Base-by-base conservation (phyloP, 1,140 invertebrate genomes). In the Zaprionus lachaisei region DNA sequence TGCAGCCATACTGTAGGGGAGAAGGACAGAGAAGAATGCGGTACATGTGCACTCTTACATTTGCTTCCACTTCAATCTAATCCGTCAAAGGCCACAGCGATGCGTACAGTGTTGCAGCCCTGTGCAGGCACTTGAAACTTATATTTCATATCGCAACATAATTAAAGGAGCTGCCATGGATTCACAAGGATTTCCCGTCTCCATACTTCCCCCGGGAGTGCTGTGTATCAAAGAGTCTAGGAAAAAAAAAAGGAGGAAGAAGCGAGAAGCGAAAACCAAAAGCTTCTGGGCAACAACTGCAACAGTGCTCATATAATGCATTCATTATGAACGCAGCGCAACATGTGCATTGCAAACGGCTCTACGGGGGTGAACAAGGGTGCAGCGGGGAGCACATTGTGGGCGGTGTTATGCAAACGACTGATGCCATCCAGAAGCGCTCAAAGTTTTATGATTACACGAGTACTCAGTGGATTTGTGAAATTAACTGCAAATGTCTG, bases 401-500 rank as follows among this genome's bases (percentile, higher is more conserved):
- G 60, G 20, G 11, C 31, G 41, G 66, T 49, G 20, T 28, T 72
- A 60, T 72, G 73, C 73, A 76, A 72, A 66, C 66, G 57, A 67
- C 55, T 72, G 69, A 60, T 49, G 56, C 37, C 24, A 44, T 38
- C 63, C 70, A 28, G 57, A 67, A 57, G 63, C 37, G 38, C 31
- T 62, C 63, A 77, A 77, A 77, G 56, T 77, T 77, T 77, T 77
- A 77, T 77, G 70, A 73, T 77, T 77, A 77, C 75, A 67, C 49
- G 63, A 66, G 63, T 49, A 44, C 70, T 73, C 75, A 55, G 49
- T 67, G 75, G 75, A 77, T 73, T 77, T 73, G 75, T 77, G 37
- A 67, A 77, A 76, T 76, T 76, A 76, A 76, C 73, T 77, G 74
- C 70, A 66, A 72, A 67, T 67, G 57, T 49, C 47, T 67, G 70